Evolutionary conservation across 2,113 vertebrate genomes (phyloP).

Genomic region (Heptranchias perlo): DNA sequence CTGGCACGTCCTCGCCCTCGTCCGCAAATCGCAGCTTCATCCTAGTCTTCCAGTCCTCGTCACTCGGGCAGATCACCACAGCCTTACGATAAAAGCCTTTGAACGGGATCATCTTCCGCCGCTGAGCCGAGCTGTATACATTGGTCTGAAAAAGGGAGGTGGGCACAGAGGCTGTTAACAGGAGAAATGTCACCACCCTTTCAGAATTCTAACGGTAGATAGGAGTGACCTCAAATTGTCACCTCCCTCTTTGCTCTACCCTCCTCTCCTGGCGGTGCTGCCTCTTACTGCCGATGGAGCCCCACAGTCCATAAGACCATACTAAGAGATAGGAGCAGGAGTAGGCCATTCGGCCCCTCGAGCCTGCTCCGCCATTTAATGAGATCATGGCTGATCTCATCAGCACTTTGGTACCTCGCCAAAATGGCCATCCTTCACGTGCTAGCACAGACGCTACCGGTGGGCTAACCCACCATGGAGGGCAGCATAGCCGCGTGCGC

Average conservation of each 20-base stretch:
- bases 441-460: no score
- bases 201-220: not conserved
- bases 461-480: no score
- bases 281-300: no score
- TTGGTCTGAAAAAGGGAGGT: conserved; percentile 59
- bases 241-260: no score
- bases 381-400: no score
- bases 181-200: not conserved
- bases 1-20: conserved; percentile 64
- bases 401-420: not conserved
- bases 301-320: no score
- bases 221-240: not conserved
- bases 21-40: conserved; percentile 56
- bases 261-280: no score
- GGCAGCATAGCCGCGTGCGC: no score
- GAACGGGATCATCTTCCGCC: conserved; percentile 73
- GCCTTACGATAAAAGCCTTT: conserved; percentile 63
- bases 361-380: no score
- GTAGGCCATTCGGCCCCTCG: no score
- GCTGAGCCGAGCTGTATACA: conserved; percentile 74
- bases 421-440: no score
- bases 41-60: conserved; percentile 71
- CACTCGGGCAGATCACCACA: conserved; percentile 69
- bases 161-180: not conserved
- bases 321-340: no score